These are phyloP conservation scores for Beris morrisii DNA, from an alignment of 2,888 invertebrate genomes.

Conservation along the genomic window DNA sequence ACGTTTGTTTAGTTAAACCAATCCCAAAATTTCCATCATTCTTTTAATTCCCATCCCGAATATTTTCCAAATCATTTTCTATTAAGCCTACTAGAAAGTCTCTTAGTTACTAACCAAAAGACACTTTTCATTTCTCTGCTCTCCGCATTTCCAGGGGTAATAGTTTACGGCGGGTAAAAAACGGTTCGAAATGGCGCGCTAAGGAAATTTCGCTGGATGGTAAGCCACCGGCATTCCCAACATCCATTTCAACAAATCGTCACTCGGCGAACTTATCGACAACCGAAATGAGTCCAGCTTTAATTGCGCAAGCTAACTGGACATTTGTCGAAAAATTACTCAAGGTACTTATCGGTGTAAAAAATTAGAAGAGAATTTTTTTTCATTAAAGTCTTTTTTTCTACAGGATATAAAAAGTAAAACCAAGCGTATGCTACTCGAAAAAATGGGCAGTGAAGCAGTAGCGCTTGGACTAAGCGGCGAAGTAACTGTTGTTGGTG, in stretches of 20 bases:
- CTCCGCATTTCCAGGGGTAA: slow-evolving; percentile 50
- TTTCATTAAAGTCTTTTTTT: slow-evolving; percentile 9
- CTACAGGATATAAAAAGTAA: slow-evolving; percentile 84
- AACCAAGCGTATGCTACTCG: slow-evolving; percentile 98
- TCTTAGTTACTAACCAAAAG: slow-evolving; percentile 14
- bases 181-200: slow-evolving; percentile 63
- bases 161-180: slow-evolving; percentile 66
- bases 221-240: slow-evolving; percentile 48
- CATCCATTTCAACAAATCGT: slow-evolving; percentile 46
- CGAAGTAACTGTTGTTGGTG: slow-evolving; percentile 69
- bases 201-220: slow-evolving; percentile 63
- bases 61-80: slow-evolving; percentile 2
- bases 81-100: neutral
- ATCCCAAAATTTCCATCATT: slow-evolving; percentile 5
- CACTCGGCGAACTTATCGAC: slow-evolving; percentile 54
- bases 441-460: slow-evolving; percentile 98
- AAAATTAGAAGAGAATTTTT: slow-evolving; percentile 10
- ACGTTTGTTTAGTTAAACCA: slow-evolving; percentile 16
- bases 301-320: slow-evolving; percentile 95
- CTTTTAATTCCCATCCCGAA: slow-evolving; percentile 19
- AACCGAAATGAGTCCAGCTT: slow-evolving; percentile 70
- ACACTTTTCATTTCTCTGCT: neutral
- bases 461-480: slow-evolving; percentile 88
- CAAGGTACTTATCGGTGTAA: slow-evolving; percentile 64
- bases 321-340: slow-evolving; percentile 96